Evolutionary conservation across 2,113 vertebrate genomes (phyloP).

Genomic region (Peromyscus leucopus): DNA sequence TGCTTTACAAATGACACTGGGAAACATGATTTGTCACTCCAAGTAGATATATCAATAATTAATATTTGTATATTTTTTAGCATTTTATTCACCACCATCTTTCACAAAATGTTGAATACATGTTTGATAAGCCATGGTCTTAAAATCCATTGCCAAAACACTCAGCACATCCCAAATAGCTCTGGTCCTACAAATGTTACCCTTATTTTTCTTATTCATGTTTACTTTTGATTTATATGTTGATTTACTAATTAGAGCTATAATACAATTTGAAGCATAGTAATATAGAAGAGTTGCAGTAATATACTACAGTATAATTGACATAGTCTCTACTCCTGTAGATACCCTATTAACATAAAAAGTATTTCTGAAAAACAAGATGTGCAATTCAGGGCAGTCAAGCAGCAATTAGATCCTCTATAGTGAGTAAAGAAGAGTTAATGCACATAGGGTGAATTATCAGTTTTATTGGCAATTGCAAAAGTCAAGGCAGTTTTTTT

Average conservation of each 20-base stretch:
- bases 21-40: not conserved
- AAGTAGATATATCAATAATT: not conserved
- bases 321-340: not conserved
- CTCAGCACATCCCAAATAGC: not conserved
- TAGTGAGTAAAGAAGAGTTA: not conserved
- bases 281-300: not conserved
- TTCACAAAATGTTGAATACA: not conserved
- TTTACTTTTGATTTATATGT: not conserved
- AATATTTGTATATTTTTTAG: not conserved
- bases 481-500: too few species aligned
- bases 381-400: not conserved
- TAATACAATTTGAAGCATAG: not conserved
- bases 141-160: not conserved
- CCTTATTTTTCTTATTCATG: not conserved
- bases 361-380: not conserved
- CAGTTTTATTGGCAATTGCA: accelerated
- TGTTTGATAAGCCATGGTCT: not conserved
- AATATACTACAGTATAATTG: not conserved
- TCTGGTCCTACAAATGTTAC: not conserved
- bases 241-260: not conserved
- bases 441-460: accelerated
- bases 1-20: not conserved
- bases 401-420: accelerated
- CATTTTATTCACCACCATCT: not conserved
- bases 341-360: not conserved